Percentiles rank a stretch among this genome's conserved stretches.
These are phyloP conservation scores for Labroides dimidiatus DNA, from an alignment of 2,797 vertebrate species.

Conservation along the genomic window DNA sequence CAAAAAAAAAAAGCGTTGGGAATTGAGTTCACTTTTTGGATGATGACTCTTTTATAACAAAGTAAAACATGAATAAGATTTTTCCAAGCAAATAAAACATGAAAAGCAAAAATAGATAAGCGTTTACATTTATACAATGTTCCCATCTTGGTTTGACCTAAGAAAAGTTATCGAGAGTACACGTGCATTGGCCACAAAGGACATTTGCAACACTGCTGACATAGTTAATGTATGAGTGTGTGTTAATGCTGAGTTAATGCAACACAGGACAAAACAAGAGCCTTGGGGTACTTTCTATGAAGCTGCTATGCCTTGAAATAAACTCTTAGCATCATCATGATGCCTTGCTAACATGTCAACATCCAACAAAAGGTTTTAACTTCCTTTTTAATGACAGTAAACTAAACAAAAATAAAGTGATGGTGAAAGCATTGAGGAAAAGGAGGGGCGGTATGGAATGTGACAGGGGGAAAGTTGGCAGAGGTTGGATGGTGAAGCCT, in stretches of 20 bases:
- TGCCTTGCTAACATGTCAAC: conserved; percentile 9
- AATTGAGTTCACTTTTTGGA: conserved; percentile 41
- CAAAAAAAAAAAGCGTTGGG: conserved; percentile 52
- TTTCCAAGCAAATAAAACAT: conserved; percentile 27
- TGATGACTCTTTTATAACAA: conserved; percentile 1
- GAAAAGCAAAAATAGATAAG: conserved; percentile 27
- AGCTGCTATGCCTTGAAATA: conserved; percentile 16
- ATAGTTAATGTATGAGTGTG: conserved; percentile 84
- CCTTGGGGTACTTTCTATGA: conserved; percentile 44
- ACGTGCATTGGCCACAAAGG: conserved; percentile 76
- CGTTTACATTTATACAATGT: conserved; percentile 29
- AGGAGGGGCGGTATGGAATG: conserved; percentile 32
- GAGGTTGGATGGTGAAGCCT: conserved; percentile 77
- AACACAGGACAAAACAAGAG: conserved; percentile 73
- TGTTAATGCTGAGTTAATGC: conserved; percentile 85
- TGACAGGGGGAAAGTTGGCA: conserved; percentile 38
- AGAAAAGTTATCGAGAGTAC: conserved; percentile 43
- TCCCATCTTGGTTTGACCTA: conserved; percentile 47
- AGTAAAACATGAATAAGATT: too few species aligned
- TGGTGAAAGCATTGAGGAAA: conserved; percentile 13
- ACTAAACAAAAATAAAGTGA: conserved; percentile 23
- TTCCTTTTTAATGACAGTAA: conserved; percentile 11
- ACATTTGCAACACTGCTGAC: conserved; percentile 68
- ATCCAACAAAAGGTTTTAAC: neutral
- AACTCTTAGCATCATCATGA: conserved; percentile 5